Evolutionary conservation across 2,888 invertebrate genomes (phyloP), one percentile per base, ranked within the genome.

Genomic region (Linhomoeus sp.): DNA sequence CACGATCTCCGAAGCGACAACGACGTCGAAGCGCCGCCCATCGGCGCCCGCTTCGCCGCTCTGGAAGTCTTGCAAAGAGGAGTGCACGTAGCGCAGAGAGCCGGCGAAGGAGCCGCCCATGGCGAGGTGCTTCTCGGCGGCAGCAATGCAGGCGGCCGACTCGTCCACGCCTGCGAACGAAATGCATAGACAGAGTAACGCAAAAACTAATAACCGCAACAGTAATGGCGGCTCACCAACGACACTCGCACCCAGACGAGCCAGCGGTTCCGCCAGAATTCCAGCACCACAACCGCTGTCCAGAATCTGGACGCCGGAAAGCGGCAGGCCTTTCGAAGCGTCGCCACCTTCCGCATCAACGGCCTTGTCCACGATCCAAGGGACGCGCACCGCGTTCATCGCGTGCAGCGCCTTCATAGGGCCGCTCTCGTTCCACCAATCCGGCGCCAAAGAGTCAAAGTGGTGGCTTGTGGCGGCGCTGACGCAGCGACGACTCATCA

Each of bases 251-350:
- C 62, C 62, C 20, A 56, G 51, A 38, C 61, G 45, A 9, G 58
- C 58, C 26, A 63, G 51, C 5, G 63, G 58, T 25, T 81, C 79
- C 14, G 77, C 71, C 3, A 83, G 61, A 48, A 84, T 72, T 1
- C 87, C 86, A 39, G 81, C 90, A 29, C 92, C 92, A 68, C 90
- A 88, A 0, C 90, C 92, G 46, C 87, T 78, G 71, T 92, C 90
- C 25, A 87, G 65, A 47, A 90, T 75, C 29, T 72, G 73, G 24
- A 78, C 64, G 17, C 76, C 77, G 52, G 72, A 65, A 29, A 88
- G 66, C 1, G 83, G 80, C n/a, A 65, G 62, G 2, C 70, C 55
- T 19, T 69, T 70, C n/a, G n/a, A n/a, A n/a, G n/a, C n/a, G n/a
- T n/a, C n/a, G n/a, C n/a, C n/a, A n/a, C n/a, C n/a, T 5, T 5